Percentiles rank a stretch among this genome's conserved stretches.
These are phyloP conservation scores for Microcebus griseorufus DNA, from an alignment of 2,113 vertebrate species.

Conservation along the genomic window DNA sequence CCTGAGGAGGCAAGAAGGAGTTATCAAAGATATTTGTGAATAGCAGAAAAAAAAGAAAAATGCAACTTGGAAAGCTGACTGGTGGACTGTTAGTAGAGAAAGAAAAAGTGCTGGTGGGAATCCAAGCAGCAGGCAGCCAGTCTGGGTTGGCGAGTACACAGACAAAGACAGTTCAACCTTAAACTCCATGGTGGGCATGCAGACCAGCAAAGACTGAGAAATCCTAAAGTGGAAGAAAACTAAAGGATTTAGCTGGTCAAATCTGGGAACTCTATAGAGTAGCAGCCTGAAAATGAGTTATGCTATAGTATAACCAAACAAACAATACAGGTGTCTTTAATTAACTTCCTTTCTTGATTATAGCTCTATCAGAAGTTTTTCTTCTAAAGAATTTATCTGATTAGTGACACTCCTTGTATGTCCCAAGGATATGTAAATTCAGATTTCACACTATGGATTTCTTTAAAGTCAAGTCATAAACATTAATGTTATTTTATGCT, in stretches of 20 bases:
- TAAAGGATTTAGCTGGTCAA: background rate
- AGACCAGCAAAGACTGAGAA: background rate
- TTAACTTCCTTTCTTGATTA: background rate
- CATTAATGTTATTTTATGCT: conserved; percentile 31
- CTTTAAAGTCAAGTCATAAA: conserved; percentile 19
- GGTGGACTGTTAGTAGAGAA: background rate
- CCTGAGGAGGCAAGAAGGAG: background rate
- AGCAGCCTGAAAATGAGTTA: background rate
- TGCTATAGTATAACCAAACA: background rate
- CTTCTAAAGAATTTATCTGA: background rate
- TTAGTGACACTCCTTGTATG: background rate
- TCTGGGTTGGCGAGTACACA: background rate
- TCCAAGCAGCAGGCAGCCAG: background rate
- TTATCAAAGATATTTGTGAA: background rate
- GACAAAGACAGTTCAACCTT: background rate
- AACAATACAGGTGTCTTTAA: background rate
- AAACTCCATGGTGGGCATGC: background rate
- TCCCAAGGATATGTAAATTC: conserved; percentile 3
- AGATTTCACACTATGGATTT: background rate
- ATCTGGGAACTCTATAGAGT: background rate
- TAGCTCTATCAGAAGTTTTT: background rate
- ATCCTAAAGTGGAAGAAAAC: background rate
- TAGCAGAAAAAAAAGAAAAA: background rate
- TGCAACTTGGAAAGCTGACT: background rate
- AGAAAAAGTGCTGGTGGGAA: background rate